phyloP scores from a whole-genome alignment of 2,888 invertebrate genomes.

The Mythimna ferrago region DNA sequence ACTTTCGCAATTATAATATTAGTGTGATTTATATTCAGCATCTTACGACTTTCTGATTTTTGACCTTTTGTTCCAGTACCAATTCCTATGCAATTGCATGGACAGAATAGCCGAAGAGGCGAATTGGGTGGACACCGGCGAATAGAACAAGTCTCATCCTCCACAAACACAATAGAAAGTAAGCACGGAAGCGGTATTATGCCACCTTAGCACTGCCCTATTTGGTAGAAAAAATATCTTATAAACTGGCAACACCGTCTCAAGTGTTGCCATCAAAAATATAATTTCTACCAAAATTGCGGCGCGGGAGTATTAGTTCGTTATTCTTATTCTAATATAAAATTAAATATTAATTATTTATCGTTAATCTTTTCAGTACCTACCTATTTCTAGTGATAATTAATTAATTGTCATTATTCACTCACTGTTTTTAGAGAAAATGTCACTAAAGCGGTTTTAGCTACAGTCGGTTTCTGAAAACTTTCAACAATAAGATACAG shows the following conservation, averaged over 20 bases:
- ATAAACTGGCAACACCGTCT: constrained; percentile 21
- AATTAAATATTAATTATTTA: constrained; percentile 60
- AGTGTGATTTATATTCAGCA: no score
- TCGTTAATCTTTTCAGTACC: constrained; percentile 54
- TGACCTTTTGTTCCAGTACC: constrained; percentile 92
- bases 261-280: constrained; percentile 47
- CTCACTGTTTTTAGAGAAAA: constrained; percentile 31
- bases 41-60: background rate
- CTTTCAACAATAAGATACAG: background rate
- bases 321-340: constrained; percentile 60
- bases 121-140: constrained; percentile 95
- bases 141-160: constrained; percentile 87
- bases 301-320: constrained; percentile 61
- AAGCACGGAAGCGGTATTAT: constrained; percentile 65
- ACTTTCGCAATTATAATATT: no score
- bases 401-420: constrained; percentile 49
- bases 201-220: constrained; percentile 48
- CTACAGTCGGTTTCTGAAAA: background rate
- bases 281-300: constrained; percentile 55
- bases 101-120: constrained; percentile 98
- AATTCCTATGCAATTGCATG: constrained; percentile 98
- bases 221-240: constrained; percentile 59
- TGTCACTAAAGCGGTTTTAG: constrained; percentile 32
- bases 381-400: constrained; percentile 50
- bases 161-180: constrained; percentile 48